Base-by-base conservation (phyloP, 2,113 vertebrate genomes). In the Eira barbara region DNA sequence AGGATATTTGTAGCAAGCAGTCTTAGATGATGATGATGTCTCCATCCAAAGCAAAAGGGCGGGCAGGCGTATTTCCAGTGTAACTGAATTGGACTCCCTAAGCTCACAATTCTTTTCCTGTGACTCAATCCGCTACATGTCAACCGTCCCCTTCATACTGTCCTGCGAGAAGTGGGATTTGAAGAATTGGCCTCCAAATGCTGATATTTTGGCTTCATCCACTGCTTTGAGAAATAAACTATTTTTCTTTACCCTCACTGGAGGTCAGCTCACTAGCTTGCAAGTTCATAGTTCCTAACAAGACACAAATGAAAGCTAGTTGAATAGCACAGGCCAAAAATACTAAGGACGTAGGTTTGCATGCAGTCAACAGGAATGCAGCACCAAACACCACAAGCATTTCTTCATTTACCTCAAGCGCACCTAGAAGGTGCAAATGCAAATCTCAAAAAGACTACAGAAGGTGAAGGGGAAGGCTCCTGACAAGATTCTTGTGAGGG, bases 381-480 rank as follows among this genome's bases (percentile, higher is more conserved):
- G 20, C 4, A 4, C 1, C n/a, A 79, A 47, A 15, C 20, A 73
- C 2, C 0, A 4, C 59, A 25, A 27, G 31, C 0, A 7, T 25
- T 23, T 3, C 42, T 55, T 14, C 17, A 23, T 4, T 3, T 7
- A 47, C 12, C 10, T 36, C 47, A 39, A 42, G 21, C 2, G 6
- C 1, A 36, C 8, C 3, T 11, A 73, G 7, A n/a, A 17, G 34
- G 0, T 84, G 18, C 9, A 71, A 78, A 81, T 0, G 4, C 52
- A 59, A 31, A 52, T 25, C 36, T 21, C n/a, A 10, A 27, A 25
- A 65, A 67, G 3, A 55, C 6, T 3, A 73, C 17, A 45, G 39
- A 21, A 81, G 31, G 71, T 63, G 17, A 31, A 0, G 7, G 12
- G 69, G 13, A 5, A 27, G 27, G 47, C 3, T 23, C 21, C 55